phyloP scores from a whole-genome alignment of 2,113 vertebrate genomes.

The Cheirogaleus medius region DNA sequence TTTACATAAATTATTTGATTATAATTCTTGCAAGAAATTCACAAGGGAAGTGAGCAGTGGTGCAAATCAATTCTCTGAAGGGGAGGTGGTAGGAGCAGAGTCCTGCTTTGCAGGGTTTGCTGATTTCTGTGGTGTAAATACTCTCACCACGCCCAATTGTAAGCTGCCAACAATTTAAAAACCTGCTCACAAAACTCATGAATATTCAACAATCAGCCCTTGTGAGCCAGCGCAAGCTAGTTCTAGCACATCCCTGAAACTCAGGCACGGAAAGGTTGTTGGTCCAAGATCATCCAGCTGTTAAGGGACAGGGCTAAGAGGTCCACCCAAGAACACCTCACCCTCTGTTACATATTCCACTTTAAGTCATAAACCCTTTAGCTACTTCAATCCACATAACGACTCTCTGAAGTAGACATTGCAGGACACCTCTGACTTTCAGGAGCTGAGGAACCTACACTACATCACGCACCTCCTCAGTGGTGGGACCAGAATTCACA shows the following conservation, averaged over 20 bases:
- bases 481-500: neutral
- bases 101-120: neutral
- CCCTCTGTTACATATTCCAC: rapidly evolving
- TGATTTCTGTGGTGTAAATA: neutral
- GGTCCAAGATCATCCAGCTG: neutral
- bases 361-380: neutral
- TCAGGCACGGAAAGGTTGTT: neutral
- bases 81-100: rapidly evolving
- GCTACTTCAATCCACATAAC: neutral
- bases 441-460: neutral
- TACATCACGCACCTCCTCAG: neutral
- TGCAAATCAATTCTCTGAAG: neutral
- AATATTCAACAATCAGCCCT: neutral
- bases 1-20: neutral
- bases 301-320: neutral
- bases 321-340: neutral
- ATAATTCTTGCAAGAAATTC: neutral
- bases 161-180: neutral
- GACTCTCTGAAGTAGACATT: neutral
- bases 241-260: neutral
- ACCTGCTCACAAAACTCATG: neutral
- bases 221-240: rapidly evolving
- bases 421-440: neutral
- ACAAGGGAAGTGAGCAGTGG: neutral
- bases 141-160: neutral